These are phyloP conservation scores for Dichetophora obliterata DNA, from an alignment of 2,888 invertebrate genomes.

Conservation along the genomic window DNA sequence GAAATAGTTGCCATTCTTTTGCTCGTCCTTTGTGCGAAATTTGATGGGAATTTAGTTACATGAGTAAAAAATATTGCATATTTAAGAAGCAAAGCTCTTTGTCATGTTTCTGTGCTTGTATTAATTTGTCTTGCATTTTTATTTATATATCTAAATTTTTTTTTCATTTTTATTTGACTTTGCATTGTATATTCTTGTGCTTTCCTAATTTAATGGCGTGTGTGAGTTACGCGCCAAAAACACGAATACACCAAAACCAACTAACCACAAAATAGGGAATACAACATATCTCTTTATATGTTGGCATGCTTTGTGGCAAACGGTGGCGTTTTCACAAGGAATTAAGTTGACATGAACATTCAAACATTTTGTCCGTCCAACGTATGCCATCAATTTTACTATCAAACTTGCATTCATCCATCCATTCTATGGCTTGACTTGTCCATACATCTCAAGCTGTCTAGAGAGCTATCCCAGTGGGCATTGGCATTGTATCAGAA, in stretches of 20 bases:
- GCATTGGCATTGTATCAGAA: too few relatives aligned
- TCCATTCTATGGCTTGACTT: neutral
- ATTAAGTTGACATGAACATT: neutral
- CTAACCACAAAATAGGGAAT: neutral
- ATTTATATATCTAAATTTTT: neutral
- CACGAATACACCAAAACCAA: too few relatives aligned
- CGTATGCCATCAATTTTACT: neutral
- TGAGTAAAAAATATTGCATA: neutral
- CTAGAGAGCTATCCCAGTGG: neutral
- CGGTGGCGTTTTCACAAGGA: neutral
- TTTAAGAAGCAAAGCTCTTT: neutral
- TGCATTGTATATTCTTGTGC: neutral
- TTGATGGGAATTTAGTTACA: too few relatives aligned
- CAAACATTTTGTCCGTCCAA: neutral
- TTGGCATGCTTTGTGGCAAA: neutral
- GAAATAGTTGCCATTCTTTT: neutral
- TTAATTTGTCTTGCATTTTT: neutral
- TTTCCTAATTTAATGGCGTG: neutral
- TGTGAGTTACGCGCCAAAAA: neutral
- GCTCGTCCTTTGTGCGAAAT: too few relatives aligned
- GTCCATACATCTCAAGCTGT: neutral
- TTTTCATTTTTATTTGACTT: neutral
- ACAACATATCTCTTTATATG: neutral
- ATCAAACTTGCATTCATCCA: conserved; percentile 6
- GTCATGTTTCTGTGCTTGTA: neutral